These are phyloP conservation scores for Leptinotarsa peninsularis DNA, from an alignment of 2,888 invertebrate species.

Conservation along the genomic window DNA sequence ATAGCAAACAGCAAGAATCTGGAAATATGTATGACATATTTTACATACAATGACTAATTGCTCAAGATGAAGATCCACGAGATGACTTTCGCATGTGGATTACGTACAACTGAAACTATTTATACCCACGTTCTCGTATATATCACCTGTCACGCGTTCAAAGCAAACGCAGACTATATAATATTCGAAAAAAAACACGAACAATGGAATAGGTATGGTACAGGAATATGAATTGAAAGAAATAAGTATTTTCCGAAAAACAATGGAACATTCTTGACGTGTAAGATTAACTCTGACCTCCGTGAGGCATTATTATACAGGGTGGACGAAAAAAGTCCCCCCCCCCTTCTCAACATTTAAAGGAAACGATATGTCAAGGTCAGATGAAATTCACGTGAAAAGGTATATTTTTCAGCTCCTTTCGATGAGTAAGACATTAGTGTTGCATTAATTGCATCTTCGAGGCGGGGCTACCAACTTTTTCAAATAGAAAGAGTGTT, in stretches of 20 bases:
- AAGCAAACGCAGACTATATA: background rate
- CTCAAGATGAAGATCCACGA: slow-evolving; percentile 30
- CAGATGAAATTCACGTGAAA: too few relatives aligned
- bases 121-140: slow-evolving; percentile 12
- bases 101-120: slow-evolving; percentile 6
- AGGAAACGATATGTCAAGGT: too few relatives aligned
- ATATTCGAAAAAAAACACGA: background rate
- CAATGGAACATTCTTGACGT: background rate
- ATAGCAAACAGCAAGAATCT: slow-evolving; percentile 39
- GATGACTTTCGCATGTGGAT: slow-evolving; percentile 34
- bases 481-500: too few relatives aligned
- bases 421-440: too few relatives aligned
- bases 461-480: too few relatives aligned
- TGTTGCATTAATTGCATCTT: too few relatives aligned
- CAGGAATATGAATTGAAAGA: too few relatives aligned
- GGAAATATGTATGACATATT: slow-evolving; percentile 39
- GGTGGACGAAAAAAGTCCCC: too few relatives aligned
- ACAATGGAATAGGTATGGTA: background rate
- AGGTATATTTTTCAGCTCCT: too few relatives aligned
- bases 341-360: too few relatives aligned
- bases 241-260: background rate
- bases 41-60: slow-evolving; percentile 43
- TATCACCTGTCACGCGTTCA: background rate
- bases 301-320: too few relatives aligned
- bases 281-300: too few relatives aligned